Conservation (phyloP, 2,888 invertebrate genomes). For the Polyommatus icarus region DNA sequence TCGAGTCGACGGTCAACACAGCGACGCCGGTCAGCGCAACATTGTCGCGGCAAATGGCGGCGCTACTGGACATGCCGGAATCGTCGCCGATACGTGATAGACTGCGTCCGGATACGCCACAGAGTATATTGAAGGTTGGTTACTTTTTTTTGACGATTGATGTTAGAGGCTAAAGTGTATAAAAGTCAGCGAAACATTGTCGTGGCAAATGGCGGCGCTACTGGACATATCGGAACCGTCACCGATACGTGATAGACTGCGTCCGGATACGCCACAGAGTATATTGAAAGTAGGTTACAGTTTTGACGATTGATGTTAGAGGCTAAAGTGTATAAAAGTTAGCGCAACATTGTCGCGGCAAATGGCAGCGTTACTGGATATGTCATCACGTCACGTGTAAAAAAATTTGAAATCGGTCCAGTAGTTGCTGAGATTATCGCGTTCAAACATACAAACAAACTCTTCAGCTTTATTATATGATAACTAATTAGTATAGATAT, state of each 20-base stretch:
- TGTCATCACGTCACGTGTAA: no score
- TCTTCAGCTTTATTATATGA: no score
- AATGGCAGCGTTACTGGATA: not conserved
- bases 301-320: not conserved
- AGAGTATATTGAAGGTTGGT: conserved; percentile 84
- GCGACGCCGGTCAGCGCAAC: conserved; percentile 46
- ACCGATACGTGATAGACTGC: conserved; percentile 52
- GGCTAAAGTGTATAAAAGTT: not conserved
- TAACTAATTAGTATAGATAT: no score
- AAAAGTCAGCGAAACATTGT: not conserved
- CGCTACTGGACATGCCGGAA: conserved; percentile 80
- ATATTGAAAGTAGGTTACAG: conserved; percentile 80
- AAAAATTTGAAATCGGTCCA: no score
- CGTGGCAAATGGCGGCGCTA: conserved; percentile 49
- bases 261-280: conserved; percentile 81
- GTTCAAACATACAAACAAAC: no score
- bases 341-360: not conserved
- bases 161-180: not conserved
- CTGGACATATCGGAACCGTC: conserved; percentile 81
- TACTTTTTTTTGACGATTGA: not conserved
- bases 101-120: conserved; percentile 75
- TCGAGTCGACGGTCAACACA: conserved; percentile 52
- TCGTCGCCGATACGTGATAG: conserved; percentile 58
- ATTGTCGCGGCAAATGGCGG: conserved; percentile 57
- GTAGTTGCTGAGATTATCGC: no score